phyloP scores from a whole-genome alignment of 1,140 invertebrate species.

The Temnothorax nylanderi region DNA sequence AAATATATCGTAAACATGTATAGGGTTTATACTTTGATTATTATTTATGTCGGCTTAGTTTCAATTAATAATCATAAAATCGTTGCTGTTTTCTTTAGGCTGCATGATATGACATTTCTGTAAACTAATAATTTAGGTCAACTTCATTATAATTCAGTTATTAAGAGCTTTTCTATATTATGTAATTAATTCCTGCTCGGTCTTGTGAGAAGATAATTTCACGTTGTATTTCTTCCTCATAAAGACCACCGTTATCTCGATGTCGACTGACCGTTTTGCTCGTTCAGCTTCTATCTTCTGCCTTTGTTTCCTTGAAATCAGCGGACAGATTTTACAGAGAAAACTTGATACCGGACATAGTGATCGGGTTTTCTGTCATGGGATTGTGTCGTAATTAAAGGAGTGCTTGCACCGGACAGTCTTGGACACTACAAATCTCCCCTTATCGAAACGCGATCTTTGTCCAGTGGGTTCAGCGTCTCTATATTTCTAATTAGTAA shows the following conservation, averaged over 20 bases:
- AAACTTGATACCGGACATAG: background rate
- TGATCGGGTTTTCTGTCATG: conserved; percentile 27
- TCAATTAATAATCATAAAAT: background rate
- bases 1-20: background rate
- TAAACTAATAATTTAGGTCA: conserved; percentile 1
- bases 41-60: background rate
- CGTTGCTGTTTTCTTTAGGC: background rate
- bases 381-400: conserved; percentile 38
- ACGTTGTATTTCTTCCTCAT: background rate
- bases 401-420: background rate
- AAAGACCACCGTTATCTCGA: background rate
- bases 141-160: background rate
- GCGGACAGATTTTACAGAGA: conserved; percentile 13
- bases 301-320: conserved; percentile 15
- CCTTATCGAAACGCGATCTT: background rate
- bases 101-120: background rate
- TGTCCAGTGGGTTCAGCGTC: no score
- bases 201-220: background rate
- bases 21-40: background rate
- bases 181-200: background rate
- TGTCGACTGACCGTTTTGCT: background rate
- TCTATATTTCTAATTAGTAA: background rate
- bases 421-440: background rate
- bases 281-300: background rate
- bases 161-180: background rate